Percentiles rank a stretch among this genome's conserved stretches.
phyloP scores from a whole-genome alignment of 2,113 vertebrate species.

The Microcebus griseorufus region DNA sequence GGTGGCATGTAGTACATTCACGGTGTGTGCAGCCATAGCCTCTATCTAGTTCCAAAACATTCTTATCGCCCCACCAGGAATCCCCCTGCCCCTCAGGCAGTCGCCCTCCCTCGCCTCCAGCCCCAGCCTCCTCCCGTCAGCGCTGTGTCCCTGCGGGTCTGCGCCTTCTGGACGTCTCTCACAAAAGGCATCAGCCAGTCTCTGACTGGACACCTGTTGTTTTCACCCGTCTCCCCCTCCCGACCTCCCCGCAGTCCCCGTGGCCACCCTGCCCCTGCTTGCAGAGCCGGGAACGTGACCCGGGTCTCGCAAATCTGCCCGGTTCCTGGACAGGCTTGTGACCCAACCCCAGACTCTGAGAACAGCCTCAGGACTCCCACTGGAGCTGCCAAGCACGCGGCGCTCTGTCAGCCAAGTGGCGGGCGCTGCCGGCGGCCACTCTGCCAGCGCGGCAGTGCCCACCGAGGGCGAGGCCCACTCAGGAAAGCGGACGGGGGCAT shows the following conservation, averaged over 20 bases:
- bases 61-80: neutral
- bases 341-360: neutral
- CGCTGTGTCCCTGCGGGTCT: neutral
- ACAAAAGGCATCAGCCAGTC: neutral
- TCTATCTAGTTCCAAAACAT: neutral
- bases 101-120: too few species aligned
- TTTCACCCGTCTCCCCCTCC: neutral
- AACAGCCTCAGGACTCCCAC: neutral
- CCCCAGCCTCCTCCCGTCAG: neutral
- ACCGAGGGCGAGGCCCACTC: neutral
- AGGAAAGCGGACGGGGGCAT: neutral
- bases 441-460: neutral
- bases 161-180: neutral
- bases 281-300: neutral
- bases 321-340: neutral
- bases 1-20: neutral
- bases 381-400: fast-evolving
- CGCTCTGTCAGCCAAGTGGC: fast-evolving
- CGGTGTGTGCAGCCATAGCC: fast-evolving
- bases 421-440: too few species aligned
- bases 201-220: neutral
- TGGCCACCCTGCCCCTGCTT: neutral
- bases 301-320: neutral
- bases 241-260: neutral
- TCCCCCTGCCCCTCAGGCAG: fast-evolving